Evolutionary conservation across 2,888 invertebrate species (phyloP), one percentile per base, ranked within the genome.

Genomic region (Nymphalis urticae): DNA sequence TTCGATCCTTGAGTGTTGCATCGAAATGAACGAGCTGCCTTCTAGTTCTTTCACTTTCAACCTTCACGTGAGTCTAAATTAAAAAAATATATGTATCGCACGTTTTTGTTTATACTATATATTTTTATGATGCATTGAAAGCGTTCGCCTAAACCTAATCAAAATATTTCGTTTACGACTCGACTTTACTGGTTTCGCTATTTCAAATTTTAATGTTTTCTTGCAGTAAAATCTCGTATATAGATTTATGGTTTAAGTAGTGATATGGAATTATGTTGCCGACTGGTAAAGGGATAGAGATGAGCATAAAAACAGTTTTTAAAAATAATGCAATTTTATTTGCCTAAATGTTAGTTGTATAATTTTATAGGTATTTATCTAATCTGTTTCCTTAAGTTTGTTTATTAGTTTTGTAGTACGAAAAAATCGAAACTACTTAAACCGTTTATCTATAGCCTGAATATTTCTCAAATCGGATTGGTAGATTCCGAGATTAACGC

Each of bases 141-240:
- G 51, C 36, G 62, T 80, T 78, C 78, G 68, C 79, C 73, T 42
- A 80, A 82, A 77, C 66, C 77, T 84, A 82, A 87, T 87, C 86
- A 83, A 78, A 88, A 87, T 84, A 83, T 82, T 85, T 81, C 77
- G 82, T 86, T 88, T 87, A 86, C 85, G 86, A 85, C 82, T 82
- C 74, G 70, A 82, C 80, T 88, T 88, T 87, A 88, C 83, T 58
- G 58, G 58, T 80, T 77, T 75, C 80, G 75, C 75, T 42, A 78
- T 87, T 87, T 84, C 84, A 80, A 86, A 86, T 86, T 82, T 64
- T 56, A 56, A 54, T 64, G 50, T 64, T 64, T 64, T 68, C 59
- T 27, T 60, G 64, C 64, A 48, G 32, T 64, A 64, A 68, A 64
- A 61, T 56, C 53, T 59, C 27, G 51, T 21, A 50, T 36, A 36